Evolutionary conservation across 2,888 invertebrate species (phyloP), one percentile per base, ranked within the genome.

Genomic region (Pachycephus smyrnensis): DNA sequence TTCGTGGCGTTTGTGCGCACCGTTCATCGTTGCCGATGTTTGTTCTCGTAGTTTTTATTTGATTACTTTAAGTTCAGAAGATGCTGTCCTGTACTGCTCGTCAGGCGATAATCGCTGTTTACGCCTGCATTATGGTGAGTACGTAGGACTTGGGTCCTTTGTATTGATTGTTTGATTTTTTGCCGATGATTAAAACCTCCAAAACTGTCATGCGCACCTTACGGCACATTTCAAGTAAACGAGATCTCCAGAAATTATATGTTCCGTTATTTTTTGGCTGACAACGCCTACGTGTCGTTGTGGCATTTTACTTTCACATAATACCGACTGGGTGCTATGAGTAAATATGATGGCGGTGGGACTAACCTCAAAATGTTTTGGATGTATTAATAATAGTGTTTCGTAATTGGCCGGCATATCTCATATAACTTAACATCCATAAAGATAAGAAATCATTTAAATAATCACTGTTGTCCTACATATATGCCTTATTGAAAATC

Each of bases 51-150:
- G 75, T 85, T 86, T 78, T 84, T 78, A 83, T 84, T 82, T 86
- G 86, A 86, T 85, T 86, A 86, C 84, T 88, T 88, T 84, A 87
- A 86, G 83, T 85, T 87, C 83, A 84, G 85, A 89, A 89, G 83
- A 91, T 92, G 92, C 84, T 89, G 86, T 83, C 85, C 83, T 86
- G 86, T 85, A 83, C 87, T 87, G 86, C 88, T 80, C 85, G 85
- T 82, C 86, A 85, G 84, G 82, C 87, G 79, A 92, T 88, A 88
- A 84, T 87, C 83, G 87, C 88, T 81, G 83, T 90, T 85, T 86
- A 92, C 82, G 85, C 88, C 71, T 88, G 89, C 88, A 84, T 92
- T 80, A 82, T 91, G 90, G 92, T 92, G 84, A 92, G 92, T 91
- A 74, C 11, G 55, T 33, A 75, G 73, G 80, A 79, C 32, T 71